phyloP scores from a whole-genome alignment of 2,113 vertebrate genomes.

The Dendropsophus ebraccatus region DNA sequence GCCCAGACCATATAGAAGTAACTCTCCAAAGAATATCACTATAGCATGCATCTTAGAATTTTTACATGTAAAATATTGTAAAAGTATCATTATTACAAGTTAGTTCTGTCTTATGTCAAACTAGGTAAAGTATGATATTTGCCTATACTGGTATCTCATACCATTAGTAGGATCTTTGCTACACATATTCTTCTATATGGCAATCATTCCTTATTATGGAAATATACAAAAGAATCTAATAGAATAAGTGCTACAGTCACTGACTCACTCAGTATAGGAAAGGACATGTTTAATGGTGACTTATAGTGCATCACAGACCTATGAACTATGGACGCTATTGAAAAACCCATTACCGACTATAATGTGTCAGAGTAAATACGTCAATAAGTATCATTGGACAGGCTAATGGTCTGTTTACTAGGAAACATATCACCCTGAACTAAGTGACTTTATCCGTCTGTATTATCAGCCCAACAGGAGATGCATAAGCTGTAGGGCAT shows the following conservation, averaged over 20 bases:
- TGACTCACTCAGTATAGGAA: neutral
- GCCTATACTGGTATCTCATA: no score
- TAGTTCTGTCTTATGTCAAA: no score
- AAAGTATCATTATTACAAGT: no score
- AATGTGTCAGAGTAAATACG: neutral
- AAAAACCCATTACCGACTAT: neutral
- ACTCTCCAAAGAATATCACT: no score
- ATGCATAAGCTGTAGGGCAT: neutral
- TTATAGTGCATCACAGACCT: neutral
- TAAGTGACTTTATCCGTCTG: neutral
- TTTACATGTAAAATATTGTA: no score
- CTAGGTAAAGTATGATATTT: no score
- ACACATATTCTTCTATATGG: neutral
- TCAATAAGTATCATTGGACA: constrained; percentile 8
- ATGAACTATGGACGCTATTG: neutral
- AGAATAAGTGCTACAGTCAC: neutral
- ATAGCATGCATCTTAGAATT: no score
- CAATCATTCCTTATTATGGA: neutral
- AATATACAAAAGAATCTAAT: neutral
- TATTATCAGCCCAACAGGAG: neutral
- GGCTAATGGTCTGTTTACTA: constrained; percentile 6
- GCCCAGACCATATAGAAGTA: no score
- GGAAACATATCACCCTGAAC: constrained; percentile 13
- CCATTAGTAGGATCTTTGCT: neutral
- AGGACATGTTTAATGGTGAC: neutral